A percentile compares a stretch with the other conserved stretches of the same genome.
These are phyloP conservation scores for Cacajao melanocephalus DNA, from an alignment of 2,797 vertebrate genomes.

Conservation along the genomic window DNA sequence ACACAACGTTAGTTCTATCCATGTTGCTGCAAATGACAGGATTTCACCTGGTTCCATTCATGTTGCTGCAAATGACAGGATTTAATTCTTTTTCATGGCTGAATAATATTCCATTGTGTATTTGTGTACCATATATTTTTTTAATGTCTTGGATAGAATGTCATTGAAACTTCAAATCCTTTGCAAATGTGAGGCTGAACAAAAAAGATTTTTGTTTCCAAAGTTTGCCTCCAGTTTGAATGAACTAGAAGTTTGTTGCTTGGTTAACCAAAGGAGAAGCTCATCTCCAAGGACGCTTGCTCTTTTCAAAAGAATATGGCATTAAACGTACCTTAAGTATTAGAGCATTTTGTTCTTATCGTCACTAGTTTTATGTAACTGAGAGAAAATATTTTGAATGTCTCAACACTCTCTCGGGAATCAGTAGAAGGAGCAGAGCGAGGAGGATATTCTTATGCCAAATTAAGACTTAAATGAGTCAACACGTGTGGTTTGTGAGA, in stretches of 20 bases:
- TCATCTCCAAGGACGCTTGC: slow-evolving; percentile 47
- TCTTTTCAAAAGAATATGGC: slow-evolving; percentile 53
- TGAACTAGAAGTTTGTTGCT: background rate
- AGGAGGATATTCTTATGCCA: slow-evolving; percentile 75
- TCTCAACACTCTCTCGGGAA: slow-evolving; percentile 70
- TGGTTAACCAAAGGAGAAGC: slow-evolving; percentile 49
- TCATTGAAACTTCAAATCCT: slow-evolving; percentile 62
- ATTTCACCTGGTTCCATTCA: background rate
- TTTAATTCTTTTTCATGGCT: background rate
- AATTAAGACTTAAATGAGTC: slow-evolving; percentile 75
- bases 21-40: background rate
- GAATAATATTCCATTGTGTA: background rate
- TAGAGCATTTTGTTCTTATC: background rate
- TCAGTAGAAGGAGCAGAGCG: slow-evolving; percentile 63
- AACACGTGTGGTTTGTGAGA: slow-evolving; percentile 76
- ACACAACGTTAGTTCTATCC: background rate
- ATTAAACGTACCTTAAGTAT: slow-evolving; percentile 46
- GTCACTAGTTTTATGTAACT: slow-evolving; percentile 55
- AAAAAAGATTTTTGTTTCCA: slow-evolving; percentile 57
- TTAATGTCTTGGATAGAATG: slow-evolving; percentile 67
- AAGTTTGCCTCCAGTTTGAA: slow-evolving; percentile 45
- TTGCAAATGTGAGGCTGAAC: slow-evolving; percentile 59
- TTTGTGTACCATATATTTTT: background rate
- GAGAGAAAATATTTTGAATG: slow-evolving; percentile 73
- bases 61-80: background rate